Conservation (phyloP, 2,797 vertebrate genomes). For the Channallabes apus region DNA sequence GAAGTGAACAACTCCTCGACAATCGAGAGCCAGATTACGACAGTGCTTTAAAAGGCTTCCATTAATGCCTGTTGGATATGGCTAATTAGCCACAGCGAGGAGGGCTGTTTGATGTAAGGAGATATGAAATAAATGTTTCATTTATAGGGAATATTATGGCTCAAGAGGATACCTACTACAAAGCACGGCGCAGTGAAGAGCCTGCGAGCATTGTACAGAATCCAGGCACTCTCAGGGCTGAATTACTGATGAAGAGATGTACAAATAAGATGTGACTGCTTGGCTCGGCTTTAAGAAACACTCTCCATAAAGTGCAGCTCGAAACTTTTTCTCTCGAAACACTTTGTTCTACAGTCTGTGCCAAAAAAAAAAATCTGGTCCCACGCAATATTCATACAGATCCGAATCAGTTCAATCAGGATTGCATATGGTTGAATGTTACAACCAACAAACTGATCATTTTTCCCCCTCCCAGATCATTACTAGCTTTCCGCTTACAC, state of each 20-base stretch:
- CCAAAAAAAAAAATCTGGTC: not conserved
- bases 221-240: not conserved
- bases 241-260: constrained; percentile 17
- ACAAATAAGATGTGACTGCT: not conserved
- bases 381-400: constrained; percentile 1
- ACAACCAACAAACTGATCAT: not conserved
- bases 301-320: constrained; percentile 2
- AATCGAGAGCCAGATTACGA: constrained; percentile 69
- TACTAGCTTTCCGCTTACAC: not conserved
- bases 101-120: constrained; percentile 63
- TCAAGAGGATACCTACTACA: constrained; percentile 19
- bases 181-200: constrained; percentile 1
- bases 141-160: constrained; percentile 45
- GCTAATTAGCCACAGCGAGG: constrained; percentile 67
- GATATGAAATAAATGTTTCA: constrained; percentile 55
- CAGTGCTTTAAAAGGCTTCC: constrained; percentile 72
- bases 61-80: constrained; percentile 77
- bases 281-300: constrained; percentile 7
- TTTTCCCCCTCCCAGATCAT: not conserved
- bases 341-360: constrained; percentile 3
- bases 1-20: constrained; percentile 66
- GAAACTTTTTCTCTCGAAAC: not conserved
- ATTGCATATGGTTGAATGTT: not conserved
- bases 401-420: not conserved
- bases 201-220: not conserved